Conservation (phyloP, 2,888 invertebrate genomes). For the Phragmatobia fuliginosa region DNA sequence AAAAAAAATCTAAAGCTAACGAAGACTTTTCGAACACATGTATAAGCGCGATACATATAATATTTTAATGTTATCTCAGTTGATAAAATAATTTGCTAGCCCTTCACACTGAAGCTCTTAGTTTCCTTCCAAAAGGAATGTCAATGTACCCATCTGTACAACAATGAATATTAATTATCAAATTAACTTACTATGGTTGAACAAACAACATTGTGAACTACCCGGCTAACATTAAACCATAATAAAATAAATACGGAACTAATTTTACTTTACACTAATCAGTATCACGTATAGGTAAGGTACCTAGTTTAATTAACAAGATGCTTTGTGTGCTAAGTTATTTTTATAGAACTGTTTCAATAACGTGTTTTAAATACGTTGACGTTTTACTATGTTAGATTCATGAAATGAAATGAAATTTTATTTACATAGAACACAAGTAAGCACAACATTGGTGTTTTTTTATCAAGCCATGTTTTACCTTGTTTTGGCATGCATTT, state of each 20-base stretch:
- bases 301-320: too few species aligned
- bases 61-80: neutral
- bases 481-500: too few species aligned
- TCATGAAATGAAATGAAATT: too few species aligned
- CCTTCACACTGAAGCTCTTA: neutral
- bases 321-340: neutral
- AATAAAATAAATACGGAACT: neutral
- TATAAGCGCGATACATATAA: neutral
- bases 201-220: neutral
- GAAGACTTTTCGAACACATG: neutral
- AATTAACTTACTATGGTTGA: neutral
- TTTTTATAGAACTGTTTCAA: too few species aligned
- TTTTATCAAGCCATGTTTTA: too few species aligned
- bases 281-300: too few species aligned
- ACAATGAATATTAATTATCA: neutral
- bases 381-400: too few species aligned
- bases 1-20: neutral
- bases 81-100: neutral
- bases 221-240: neutral
- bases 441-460: too few species aligned
- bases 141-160: neutral
- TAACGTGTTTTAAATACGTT: too few species aligned
- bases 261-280: neutral
- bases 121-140: neutral
- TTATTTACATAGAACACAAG: too few species aligned